Conservation (phyloP, 2,797 vertebrate species). For the Chromis chromis region DNA sequence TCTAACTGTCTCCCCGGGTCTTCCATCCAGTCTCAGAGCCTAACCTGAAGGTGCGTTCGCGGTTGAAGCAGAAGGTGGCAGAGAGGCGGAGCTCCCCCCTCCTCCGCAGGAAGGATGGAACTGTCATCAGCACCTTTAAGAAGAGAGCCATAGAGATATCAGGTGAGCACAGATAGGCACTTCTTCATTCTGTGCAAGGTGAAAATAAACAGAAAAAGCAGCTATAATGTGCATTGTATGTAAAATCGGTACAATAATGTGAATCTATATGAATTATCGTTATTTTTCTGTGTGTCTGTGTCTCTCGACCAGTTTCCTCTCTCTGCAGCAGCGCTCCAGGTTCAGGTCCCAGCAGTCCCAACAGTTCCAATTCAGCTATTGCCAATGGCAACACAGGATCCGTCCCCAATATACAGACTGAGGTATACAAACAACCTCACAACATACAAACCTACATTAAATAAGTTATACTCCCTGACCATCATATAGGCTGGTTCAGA, state of each 20-base stretch:
- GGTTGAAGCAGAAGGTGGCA: constrained; percentile 95
- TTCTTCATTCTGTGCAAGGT: no score
- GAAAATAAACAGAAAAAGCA: no score
- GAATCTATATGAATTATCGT: neutral
- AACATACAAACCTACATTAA: neutral
- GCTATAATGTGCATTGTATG: no score
- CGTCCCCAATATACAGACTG: constrained; percentile 91
- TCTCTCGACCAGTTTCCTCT: constrained; percentile 83
- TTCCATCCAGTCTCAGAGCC: constrained; percentile 86
- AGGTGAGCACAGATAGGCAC: constrained; percentile 43
- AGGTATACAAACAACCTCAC: constrained; percentile 75
- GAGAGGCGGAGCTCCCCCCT: constrained; percentile 91
- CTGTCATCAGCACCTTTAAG: constrained; percentile 90
- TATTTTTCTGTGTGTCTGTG: constrained; percentile 7
- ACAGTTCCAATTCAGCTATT: constrained; percentile 90
- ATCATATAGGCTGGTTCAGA: neutral
- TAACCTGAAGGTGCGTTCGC: constrained; percentile 90
- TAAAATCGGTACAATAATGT: neutral
- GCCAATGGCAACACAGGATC: constrained; percentile 91
- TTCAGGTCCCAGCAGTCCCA: constrained; percentile 93
- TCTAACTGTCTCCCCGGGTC: neutral
- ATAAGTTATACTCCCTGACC: neutral
- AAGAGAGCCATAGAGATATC: constrained; percentile 87
- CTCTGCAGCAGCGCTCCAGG: constrained; percentile 92
- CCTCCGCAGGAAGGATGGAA: constrained; percentile 89